Conservation (phyloP, 2,888 invertebrate species). For the Thereva nobilitata region DNA sequence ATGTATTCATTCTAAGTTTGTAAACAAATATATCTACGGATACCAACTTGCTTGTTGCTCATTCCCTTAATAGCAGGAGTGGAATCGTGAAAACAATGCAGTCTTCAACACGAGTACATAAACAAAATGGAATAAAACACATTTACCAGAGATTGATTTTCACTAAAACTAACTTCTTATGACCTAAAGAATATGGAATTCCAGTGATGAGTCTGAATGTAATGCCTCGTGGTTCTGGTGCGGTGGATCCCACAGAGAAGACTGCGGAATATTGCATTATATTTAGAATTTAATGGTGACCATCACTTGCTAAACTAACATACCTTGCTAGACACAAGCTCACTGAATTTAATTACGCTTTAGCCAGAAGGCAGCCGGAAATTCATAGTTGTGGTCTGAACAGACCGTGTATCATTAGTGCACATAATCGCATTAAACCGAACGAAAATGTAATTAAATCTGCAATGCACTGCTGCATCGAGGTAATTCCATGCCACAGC, state of each 20-base stretch:
- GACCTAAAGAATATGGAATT: too few species aligned
- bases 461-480: slow-evolving; percentile 38
- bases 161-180: too few species aligned
- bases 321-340: slow-evolving; percentile 14
- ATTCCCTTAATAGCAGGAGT: too few species aligned
- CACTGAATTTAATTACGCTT: slow-evolving; percentile 40
- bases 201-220: too few species aligned
- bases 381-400: slow-evolving; percentile 34
- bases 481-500: slow-evolving; percentile 11
- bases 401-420: not conserved
- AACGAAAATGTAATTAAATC: slow-evolving; percentile 41
- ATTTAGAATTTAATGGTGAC: slow-evolving; percentile 19
- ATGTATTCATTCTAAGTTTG: too few species aligned
- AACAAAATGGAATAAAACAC: too few species aligned
- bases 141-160: too few species aligned
- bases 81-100: too few species aligned
- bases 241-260: not conserved
- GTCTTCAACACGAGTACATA: too few species aligned
- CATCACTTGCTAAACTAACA: slow-evolving; percentile 25
- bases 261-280: slow-evolving; percentile 15
- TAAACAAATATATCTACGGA: too few species aligned
- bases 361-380: slow-evolving; percentile 31
- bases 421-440: slow-evolving; percentile 40
- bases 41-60: too few species aligned
- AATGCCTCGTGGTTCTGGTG: too few species aligned